Evolutionary conservation across 2,113 vertebrate genomes (phyloP).

Genomic region (Charina bottae): DNA sequence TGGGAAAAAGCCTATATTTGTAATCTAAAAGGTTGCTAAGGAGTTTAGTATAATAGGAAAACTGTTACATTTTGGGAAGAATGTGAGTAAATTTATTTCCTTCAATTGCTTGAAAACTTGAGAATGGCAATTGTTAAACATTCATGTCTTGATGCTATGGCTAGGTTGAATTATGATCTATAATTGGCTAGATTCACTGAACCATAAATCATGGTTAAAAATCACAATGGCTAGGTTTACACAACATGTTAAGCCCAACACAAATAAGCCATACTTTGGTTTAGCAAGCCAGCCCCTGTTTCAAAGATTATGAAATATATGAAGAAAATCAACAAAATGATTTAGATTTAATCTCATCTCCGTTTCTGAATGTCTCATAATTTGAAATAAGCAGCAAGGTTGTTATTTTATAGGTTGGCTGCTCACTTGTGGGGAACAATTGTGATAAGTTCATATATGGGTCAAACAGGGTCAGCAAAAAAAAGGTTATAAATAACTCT

Average conservation of each 20-base stretch:
- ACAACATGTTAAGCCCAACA: not conserved
- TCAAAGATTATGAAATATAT: not conserved
- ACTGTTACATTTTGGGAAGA: not conserved
- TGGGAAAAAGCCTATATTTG: not conserved
- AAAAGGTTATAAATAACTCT: conserved; percentile 3
- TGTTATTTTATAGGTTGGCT: not conserved
- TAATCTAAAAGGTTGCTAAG: not conserved
- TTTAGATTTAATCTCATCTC: not conserved
- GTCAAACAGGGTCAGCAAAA: not conserved
- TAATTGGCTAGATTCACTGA: not conserved
- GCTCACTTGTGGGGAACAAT: not conserved
- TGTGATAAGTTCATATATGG: not conserved
- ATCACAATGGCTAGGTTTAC: not conserved
- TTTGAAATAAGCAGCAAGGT: not conserved
- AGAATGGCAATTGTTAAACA: not conserved
- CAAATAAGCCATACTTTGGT: not conserved
- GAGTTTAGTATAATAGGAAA: not conserved
- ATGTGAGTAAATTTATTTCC: not conserved
- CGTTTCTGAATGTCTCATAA: not conserved
- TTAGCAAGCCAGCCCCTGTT: not conserved
- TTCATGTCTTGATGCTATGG: not conserved
- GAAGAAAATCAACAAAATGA: not conserved
- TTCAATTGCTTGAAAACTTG: not conserved
- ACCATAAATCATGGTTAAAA: not conserved
- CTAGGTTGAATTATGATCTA: not conserved